Base-by-base conservation (phyloP, 2,888 invertebrate species). In the Tigriopus californicus region DNA sequence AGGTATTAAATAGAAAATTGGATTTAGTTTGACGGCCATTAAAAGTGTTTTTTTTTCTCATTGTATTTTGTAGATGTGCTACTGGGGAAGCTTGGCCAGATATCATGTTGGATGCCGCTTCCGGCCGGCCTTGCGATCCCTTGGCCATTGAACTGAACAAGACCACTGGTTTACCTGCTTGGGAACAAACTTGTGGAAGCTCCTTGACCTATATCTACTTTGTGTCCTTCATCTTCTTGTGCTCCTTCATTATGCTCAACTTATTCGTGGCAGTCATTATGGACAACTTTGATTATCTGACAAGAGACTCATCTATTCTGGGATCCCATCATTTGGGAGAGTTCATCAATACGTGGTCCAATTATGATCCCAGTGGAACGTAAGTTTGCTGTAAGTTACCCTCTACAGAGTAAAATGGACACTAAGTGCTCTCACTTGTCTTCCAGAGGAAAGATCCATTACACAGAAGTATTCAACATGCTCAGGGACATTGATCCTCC, bases 81-180 rank as follows among this genome's bases (percentile, higher is more conserved):
- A 97, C 97, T 65, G 97, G 98, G 66, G 98, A 99, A 76, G 85
- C 88, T 64, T 99, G 98, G 98, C 98, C 99, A 68, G 88, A 85
- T 73, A 99, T 99, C 70, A 99, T 99, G 98, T 77, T 98, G 75
- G 88, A 92, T 61, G 98, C 97, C 73, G 80, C 92, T 67, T 85
- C 87, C 71, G 87, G 84, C 63, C 82, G 82, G 67, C 79, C 79
- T 62, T 98, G 98, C 71, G 97, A 94, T 73, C 79, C 79, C 63
- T 77, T 78, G 66, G 80, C 86, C 61, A 63, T 61, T 15, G 65
- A 68, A 63, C 55, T 62, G 61, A 58, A 62, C 11, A 55, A 46
- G 13, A 70, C 76, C 58, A 76, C 76, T 62, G 66, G 68, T 13
- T 13, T 57, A 25, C 22, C 46, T 22, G 64, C 64, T 18, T 63